Percentiles rank a stretch among this genome's conserved stretches.
These are phyloP conservation scores for Enteromius treurensis DNA, from an alignment of 2,797 vertebrate genomes.

Conservation along the genomic window DNA sequence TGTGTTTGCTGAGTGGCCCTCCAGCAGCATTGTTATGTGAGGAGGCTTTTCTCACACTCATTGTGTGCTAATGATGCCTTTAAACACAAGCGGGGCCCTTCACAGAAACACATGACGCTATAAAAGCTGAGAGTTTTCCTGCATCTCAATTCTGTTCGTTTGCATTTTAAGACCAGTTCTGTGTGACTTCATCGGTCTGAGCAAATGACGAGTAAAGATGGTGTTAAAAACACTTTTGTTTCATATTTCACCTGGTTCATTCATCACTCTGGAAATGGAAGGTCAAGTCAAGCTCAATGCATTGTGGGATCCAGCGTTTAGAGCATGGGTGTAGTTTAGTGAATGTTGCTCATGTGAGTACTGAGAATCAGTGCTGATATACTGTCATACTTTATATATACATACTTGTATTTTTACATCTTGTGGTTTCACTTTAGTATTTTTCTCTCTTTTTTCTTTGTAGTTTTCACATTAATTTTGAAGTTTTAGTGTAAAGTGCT, in stretches of 20 bases:
- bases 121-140: background rate
- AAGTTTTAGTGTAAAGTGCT: background rate
- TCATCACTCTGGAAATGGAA: background rate
- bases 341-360: background rate
- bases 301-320: background rate
- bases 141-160: background rate
- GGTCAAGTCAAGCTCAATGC: background rate
- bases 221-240: background rate
- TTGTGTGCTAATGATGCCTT: conserved; percentile 59
- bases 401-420: background rate
- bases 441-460: background rate
- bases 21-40: conserved; percentile 80
- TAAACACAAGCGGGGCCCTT: conserved; percentile 33
- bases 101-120: background rate
- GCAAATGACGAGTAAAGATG: background rate
- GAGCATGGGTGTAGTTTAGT: background rate
- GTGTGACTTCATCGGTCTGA: background rate
- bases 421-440: background rate
- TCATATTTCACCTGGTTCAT: background rate
- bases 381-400: background rate
- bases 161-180: background rate
- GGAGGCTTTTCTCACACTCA: conserved; percentile 71
- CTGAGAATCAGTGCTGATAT: background rate
- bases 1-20: conserved; percentile 83
- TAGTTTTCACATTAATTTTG: background rate